These are phyloP conservation scores for Morelia viridis DNA, from an alignment of 2,797 vertebrate species.

Conservation along the genomic window DNA sequence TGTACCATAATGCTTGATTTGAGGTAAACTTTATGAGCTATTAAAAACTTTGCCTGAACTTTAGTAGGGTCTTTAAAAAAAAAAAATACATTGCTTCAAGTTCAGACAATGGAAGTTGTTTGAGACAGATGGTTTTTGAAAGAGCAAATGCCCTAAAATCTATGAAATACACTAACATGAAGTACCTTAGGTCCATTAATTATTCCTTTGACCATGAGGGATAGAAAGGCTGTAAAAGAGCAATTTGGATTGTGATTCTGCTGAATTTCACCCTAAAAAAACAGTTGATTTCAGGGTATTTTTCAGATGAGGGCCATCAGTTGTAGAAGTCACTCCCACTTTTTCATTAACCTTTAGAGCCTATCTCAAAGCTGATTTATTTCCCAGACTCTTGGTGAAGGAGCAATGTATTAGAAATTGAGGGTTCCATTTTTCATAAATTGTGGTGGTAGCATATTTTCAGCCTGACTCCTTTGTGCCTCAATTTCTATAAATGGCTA, in stretches of 20 bases:
- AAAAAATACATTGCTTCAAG: neutral
- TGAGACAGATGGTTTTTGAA: neutral
- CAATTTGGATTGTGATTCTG: neutral
- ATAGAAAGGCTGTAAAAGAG: neutral
- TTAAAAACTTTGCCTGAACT: neutral
- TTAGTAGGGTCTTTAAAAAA: neutral
- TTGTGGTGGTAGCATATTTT: neutral
- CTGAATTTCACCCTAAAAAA: conserved; percentile 2
- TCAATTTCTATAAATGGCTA: neutral
- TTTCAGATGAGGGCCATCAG: conserved; percentile 1
- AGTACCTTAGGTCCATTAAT: neutral
- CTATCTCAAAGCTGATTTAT: conserved; percentile 16
- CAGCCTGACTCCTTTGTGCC: neutral
- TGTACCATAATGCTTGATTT: neutral
- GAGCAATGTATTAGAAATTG: neutral
- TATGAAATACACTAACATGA: neutral
- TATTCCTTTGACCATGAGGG: neutral
- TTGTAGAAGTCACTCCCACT: conserved; percentile 13
- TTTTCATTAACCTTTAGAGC: conserved; percentile 10
- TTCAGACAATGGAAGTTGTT: neutral
- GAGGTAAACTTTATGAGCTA: neutral
- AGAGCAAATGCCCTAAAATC: neutral
- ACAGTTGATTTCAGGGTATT: conserved; percentile 9
- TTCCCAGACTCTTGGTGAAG: neutral
- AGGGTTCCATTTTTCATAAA: neutral